A percentile compares a stretch with the other conserved stretches of the same genome.
phyloP scores from a whole-genome alignment of 2,888 invertebrate species.

The Archips crataeganus region DNA sequence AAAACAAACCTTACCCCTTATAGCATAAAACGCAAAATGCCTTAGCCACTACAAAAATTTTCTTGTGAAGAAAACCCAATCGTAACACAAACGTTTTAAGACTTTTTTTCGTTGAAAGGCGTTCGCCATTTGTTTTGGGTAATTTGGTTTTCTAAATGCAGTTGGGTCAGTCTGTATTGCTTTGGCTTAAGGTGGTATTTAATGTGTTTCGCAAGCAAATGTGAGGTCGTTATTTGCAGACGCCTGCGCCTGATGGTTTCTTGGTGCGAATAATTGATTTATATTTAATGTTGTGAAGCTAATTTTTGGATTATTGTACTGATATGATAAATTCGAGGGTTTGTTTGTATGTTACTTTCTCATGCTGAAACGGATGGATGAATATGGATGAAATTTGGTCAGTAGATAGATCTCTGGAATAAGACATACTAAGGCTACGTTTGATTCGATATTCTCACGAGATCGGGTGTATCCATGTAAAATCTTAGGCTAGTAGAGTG shows the following conservation, averaged over 20 bases:
- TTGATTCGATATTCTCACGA: no score
- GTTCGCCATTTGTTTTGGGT: constrained; percentile 17
- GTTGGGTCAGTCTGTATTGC: background rate
- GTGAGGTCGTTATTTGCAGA: constrained; percentile 32
- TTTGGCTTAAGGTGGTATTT: constrained; percentile 9
- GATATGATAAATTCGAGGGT: no score
- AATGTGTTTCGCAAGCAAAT: background rate
- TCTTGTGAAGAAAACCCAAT: background rate
- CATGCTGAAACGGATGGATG: no score
- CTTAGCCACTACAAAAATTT: background rate
- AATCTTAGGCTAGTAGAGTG: no score
- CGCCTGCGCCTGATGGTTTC: constrained; percentile 19
- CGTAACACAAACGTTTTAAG: background rate
- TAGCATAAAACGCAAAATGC: background rate
- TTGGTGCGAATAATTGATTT: constrained; percentile 43
- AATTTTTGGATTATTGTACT: constrained; percentile 39
- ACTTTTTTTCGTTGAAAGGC: constrained; percentile 20
- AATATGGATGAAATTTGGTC: no score
- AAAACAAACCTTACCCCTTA: constrained; percentile 10
- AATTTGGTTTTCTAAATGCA: constrained; percentile 9
- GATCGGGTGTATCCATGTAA: no score
- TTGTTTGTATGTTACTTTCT: no score
- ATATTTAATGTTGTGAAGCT: constrained; percentile 43
- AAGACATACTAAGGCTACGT: no score
- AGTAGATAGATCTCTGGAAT: no score